phyloP scores from a whole-genome alignment of 2,888 invertebrate species.

The Ophion costatus region DNA sequence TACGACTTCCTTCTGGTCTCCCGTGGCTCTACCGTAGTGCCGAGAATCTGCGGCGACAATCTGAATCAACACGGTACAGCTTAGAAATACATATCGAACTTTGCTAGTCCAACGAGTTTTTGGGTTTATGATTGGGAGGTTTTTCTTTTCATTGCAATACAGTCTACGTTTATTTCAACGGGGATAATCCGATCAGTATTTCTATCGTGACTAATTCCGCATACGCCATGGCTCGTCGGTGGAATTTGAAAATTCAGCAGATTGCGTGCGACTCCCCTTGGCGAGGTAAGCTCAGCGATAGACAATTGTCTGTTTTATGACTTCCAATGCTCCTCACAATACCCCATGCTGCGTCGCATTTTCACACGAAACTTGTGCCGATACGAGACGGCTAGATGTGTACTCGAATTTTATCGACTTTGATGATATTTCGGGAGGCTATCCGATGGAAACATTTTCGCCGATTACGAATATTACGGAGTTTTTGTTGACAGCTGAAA shows the following conservation, averaged over 20 bases:
- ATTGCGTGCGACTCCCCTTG: slow-evolving; percentile 89
- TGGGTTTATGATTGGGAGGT: neutral
- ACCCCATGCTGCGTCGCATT: no score
- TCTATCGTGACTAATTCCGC: slow-evolving; percentile 87
- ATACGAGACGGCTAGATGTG: no score
- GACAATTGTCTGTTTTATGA: no score
- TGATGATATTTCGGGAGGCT: no score
- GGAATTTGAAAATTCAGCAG: slow-evolving; percentile 91
- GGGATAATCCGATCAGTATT: slow-evolving; percentile 88
- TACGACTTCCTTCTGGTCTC: slow-evolving; percentile 89
- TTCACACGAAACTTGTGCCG: neutral
- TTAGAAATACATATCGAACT: neutral
- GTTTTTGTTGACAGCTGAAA: no score
- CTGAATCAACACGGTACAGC: slow-evolving; percentile 88
- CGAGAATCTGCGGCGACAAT: slow-evolving; percentile 91
- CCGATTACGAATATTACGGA: no score
- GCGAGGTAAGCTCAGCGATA: slow-evolving; percentile 84
- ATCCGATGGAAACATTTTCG: no score
- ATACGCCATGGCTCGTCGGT: slow-evolving; percentile 86
- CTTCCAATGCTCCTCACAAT: no score
- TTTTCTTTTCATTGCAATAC: neutral
- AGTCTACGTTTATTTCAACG: slow-evolving; percentile 90
- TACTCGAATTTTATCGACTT: no score
- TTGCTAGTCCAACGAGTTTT: neutral
- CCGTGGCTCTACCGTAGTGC: slow-evolving; percentile 88